Conservation (phyloP, 2,888 invertebrate species). For the Frankliniella intonsa region DNA sequence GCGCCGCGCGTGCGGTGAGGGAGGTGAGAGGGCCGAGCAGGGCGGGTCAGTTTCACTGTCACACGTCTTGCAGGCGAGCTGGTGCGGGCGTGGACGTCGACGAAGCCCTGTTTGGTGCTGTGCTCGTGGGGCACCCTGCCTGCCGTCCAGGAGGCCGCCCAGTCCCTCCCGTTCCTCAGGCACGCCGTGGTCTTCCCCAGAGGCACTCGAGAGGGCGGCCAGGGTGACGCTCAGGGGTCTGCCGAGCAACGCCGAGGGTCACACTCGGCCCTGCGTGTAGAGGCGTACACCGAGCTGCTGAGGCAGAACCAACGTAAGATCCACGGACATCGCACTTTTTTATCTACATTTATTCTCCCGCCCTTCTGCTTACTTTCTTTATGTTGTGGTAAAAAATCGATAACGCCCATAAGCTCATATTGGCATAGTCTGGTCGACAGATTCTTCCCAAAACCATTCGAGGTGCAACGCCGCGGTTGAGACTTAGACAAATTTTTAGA, state of each 20-base stretch:
- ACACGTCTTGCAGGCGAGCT: not conserved
- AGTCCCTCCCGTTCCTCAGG: not conserved
- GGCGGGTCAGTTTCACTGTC: not conserved
- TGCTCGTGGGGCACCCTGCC: not conserved
- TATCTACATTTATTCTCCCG: no score
- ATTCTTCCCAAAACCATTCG: no score
- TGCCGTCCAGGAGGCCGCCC: not conserved
- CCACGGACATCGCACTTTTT: no score
- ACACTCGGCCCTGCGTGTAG: no score
- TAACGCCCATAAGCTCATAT: no score
- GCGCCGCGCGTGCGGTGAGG: not conserved
- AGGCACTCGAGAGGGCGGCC: not conserved
- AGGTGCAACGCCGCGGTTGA: no score
- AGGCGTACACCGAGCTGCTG: no score
- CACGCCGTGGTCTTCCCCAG: slow-evolving; percentile 3
- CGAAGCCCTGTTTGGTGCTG: not conserved
- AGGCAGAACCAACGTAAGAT: no score
- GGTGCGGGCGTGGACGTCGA: not conserved
- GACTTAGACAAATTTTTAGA: no score
- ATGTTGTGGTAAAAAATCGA: no score
- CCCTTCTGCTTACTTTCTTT: no score
- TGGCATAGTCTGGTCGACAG: no score
- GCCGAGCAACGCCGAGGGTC: not conserved
- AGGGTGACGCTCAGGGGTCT: not conserved
- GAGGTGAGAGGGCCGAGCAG: not conserved